Evolutionary conservation across 2,797 vertebrate species (phyloP).

Genomic region (Aplochiton taeniatus): DNA sequence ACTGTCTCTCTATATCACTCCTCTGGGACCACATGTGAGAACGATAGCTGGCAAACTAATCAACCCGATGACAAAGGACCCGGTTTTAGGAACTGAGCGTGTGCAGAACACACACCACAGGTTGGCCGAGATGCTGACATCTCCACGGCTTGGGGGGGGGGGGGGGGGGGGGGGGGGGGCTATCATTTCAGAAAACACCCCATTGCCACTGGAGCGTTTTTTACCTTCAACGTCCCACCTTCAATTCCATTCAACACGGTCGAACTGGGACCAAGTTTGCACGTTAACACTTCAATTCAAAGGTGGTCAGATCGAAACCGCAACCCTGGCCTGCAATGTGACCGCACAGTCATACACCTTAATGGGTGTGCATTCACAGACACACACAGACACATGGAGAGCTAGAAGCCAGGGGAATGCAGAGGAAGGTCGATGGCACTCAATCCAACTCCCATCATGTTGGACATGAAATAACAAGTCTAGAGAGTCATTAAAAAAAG

Average conservation of each 20-base stretch:
- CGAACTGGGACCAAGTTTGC: background rate
- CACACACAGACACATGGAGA: background rate
- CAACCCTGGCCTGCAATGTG: no score
- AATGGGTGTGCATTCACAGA: background rate
- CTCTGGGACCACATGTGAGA: background rate
- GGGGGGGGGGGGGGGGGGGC: no score
- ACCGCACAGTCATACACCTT: background rate
- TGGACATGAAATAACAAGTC: background rate
- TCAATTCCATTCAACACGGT: no score
- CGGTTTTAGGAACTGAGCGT: background rate
- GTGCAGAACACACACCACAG: background rate
- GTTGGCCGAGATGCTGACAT: background rate
- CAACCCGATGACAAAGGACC: background rate
- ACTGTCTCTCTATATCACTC: background rate
- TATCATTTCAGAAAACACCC: no score
- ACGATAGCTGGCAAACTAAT: background rate
- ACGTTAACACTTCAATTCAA: background rate
- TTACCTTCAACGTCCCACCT: no score
- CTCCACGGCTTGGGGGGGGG: no score
- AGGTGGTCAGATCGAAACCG: background rate
- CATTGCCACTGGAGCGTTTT: no score
- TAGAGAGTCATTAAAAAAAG: background rate
- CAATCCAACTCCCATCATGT: background rate
- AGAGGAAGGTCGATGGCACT: background rate
- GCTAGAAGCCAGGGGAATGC: background rate